Conservation (phyloP, 53 echinoderm and acorn worm genomes). For the Hippasteria phrygiana region DNA sequence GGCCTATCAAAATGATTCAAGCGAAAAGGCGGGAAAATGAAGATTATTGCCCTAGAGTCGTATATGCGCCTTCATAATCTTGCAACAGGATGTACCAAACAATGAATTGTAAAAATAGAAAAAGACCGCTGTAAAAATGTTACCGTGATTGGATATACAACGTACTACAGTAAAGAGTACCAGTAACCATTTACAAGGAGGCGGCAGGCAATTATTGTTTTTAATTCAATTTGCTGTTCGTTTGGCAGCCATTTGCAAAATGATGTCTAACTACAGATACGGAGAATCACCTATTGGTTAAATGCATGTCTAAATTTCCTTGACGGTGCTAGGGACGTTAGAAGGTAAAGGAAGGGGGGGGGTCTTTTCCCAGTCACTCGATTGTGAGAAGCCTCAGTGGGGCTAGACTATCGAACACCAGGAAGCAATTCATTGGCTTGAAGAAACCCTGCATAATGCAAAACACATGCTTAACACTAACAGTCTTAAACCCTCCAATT, state of each 20-base stretch:
- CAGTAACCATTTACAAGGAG: not conserved
- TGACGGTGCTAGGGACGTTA: too few relatives aligned
- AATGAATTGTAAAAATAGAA: not conserved
- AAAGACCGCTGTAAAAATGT: not conserved
- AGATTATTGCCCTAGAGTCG: conserved; percentile 14
- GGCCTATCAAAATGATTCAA: not conserved
- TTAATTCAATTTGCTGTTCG: conserved; percentile 7
- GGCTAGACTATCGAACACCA: too few relatives aligned
- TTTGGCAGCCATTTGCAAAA: not conserved
- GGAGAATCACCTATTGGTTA: too few relatives aligned
- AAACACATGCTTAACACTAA: too few relatives aligned
- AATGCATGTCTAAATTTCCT: too few relatives aligned
- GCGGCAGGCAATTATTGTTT: not conserved
- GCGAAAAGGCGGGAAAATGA: not conserved
- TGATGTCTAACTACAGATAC: not conserved
- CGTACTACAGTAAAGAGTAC: not conserved
- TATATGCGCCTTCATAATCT: not conserved
- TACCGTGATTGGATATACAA: not conserved
- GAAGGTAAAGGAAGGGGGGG: too few relatives aligned
- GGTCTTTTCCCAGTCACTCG: too few relatives aligned
- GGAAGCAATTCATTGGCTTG: too few relatives aligned
- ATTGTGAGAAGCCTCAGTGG: too few relatives aligned
- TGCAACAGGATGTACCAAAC: not conserved
- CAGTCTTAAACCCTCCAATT: too few relatives aligned
- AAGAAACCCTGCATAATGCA: too few relatives aligned